Evolutionary conservation across 2,113 vertebrate species (phyloP).

Genomic region (Orientallactaga bullata): DNA sequence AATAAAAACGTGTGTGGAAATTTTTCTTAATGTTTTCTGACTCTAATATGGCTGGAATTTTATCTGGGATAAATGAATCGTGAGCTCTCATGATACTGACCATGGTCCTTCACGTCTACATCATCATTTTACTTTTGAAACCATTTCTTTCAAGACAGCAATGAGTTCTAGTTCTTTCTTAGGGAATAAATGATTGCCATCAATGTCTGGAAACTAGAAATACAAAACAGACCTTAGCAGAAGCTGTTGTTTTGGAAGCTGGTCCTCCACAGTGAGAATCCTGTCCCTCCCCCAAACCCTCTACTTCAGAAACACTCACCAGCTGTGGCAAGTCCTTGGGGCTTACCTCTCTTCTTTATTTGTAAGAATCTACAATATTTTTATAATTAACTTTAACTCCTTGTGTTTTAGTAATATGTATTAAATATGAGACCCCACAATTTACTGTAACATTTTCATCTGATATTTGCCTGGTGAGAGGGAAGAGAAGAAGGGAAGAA

Average conservation of each 20-base stretch:
- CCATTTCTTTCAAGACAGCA: background rate
- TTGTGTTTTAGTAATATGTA: background rate
- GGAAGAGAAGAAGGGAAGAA: fast-evolving
- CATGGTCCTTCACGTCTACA: constrained; percentile 4
- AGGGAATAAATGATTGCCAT: background rate
- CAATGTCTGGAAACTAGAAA: background rate
- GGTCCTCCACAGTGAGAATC: background rate
- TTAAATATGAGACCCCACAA: background rate
- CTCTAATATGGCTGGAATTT: constrained; percentile 40
- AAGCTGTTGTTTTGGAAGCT: background rate
- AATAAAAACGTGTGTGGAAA: background rate
- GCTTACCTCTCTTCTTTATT: background rate
- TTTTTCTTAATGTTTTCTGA: constrained; percentile 17
- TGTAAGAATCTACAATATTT: background rate
- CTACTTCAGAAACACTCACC: background rate
- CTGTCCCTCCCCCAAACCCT: background rate
- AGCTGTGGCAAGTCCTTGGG: background rate
- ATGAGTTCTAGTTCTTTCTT: constrained; percentile 1
- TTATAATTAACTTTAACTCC: constrained; percentile 8
- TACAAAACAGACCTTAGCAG: background rate
- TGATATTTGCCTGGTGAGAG: background rate
- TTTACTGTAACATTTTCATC: background rate
- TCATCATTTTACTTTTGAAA: constrained; percentile 43
- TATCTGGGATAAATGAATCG: constrained; percentile 39
- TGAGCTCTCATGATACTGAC: background rate